These are phyloP conservation scores for Melozone crissalis DNA, from an alignment of 2,113 vertebrate species.

Conservation along the genomic window DNA sequence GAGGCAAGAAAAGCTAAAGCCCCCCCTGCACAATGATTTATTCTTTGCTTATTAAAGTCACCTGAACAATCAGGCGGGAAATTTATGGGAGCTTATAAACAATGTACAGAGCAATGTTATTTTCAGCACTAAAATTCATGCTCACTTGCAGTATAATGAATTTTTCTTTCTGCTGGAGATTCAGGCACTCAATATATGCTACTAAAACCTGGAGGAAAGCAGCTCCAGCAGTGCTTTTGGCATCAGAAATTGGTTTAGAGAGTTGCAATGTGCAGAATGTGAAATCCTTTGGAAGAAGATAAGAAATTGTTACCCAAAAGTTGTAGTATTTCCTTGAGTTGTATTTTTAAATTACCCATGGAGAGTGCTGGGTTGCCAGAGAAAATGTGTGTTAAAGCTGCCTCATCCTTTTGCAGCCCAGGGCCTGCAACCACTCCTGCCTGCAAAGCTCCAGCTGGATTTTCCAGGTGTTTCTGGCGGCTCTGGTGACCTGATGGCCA, in stretches of 20 bases:
- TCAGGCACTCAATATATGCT: not conserved
- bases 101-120: not conserved
- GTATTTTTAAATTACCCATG: not conserved
- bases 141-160: not conserved
- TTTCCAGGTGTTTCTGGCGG: not conserved
- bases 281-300: not conserved
- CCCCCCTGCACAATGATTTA: not conserved
- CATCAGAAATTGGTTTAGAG: not conserved
- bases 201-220: not conserved
- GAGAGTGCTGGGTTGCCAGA: not conserved
- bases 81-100: not conserved
- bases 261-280: not conserved
- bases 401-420: not conserved
- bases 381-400: not conserved
- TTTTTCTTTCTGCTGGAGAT: not conserved
- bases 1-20: not conserved
- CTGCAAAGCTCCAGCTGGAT: not conserved
- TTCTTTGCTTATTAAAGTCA: not conserved
- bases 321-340: not conserved
- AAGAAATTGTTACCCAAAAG: not conserved
- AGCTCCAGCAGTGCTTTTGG: slow-evolving; percentile 1
- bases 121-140: not conserved
- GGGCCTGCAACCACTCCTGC: not conserved
- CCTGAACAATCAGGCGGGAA: not conserved
- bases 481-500: not conserved